phyloP scores from a whole-genome alignment of 2,797 vertebrate species.

The Macropus fuliginosus region DNA sequence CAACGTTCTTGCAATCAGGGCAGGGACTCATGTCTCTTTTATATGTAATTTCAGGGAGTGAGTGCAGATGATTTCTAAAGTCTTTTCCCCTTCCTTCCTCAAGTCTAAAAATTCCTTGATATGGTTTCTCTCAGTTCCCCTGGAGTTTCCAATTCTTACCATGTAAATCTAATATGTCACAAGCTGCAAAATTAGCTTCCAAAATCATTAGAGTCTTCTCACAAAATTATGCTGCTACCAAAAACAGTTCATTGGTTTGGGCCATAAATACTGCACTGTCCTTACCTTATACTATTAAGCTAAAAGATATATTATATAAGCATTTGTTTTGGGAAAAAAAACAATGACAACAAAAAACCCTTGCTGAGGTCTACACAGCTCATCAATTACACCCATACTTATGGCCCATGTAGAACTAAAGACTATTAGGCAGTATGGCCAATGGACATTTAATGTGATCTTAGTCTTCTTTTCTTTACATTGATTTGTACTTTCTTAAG shows the following conservation, averaged over 20 bases:
- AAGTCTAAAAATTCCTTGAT: not conserved
- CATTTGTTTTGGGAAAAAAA: not conserved
- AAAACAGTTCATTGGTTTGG: not conserved
- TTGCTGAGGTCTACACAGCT: not conserved
- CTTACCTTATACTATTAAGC: not conserved
- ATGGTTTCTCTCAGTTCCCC: not conserved
- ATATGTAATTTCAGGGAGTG: not conserved
- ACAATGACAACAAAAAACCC: not conserved
- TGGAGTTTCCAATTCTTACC: not conserved
- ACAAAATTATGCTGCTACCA: not conserved
- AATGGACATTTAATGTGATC: not conserved
- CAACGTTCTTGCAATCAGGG: not conserved
- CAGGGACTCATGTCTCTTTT: not conserved
- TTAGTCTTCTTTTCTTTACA: not conserved
- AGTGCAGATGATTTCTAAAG: not conserved
- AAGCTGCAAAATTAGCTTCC: not conserved
- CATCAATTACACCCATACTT: not conserved
- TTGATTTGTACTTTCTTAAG: conserved; percentile 30
- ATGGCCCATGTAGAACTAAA: not conserved
- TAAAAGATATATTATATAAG: not conserved
- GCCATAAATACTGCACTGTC: not conserved
- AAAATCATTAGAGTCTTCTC: not conserved
- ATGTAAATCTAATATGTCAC: not conserved
- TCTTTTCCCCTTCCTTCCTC: not conserved
- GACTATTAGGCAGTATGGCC: not conserved